These are phyloP conservation scores for Drosophila histrio DNA, from an alignment of 2,888 invertebrate genomes.

Conservation along the genomic window DNA sequence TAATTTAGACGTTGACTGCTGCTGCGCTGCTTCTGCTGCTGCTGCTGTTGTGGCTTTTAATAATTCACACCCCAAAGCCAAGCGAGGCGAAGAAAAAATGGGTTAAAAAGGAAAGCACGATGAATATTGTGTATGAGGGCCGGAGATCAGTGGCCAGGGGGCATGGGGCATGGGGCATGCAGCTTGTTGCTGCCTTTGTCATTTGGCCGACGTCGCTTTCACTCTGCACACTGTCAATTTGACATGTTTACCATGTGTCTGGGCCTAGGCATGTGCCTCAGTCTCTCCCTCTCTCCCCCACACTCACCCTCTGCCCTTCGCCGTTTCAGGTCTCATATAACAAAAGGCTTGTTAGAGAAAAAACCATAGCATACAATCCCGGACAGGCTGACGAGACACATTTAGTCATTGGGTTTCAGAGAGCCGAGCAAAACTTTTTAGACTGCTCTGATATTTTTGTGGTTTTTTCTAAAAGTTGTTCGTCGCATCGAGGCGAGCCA, in stretches of 20 bases:
- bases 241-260: conserved; percentile 81
- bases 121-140: conserved; percentile 11
- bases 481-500: conserved; percentile 6
- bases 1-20: conserved; percentile 68
- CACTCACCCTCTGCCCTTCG: not conserved
- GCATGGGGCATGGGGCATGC: conserved; percentile 17
- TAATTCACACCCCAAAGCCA: conserved; percentile 72
- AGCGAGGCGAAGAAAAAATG: conserved; percentile 58
- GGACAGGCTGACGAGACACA: conserved; percentile 30
- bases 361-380: conserved; percentile 35
- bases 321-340: conserved; percentile 53
- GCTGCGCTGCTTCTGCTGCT: conserved; percentile 4
- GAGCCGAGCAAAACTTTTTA: conserved; percentile 43
- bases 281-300: not conserved
- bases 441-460: conserved; percentile 48
- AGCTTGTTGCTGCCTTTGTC: conserved; percentile 59
- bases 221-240: conserved; percentile 75
- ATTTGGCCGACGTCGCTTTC: conserved; percentile 70
- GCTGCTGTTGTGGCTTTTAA: conserved; percentile 66
- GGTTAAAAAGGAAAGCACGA: conserved; percentile 61
- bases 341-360: conserved; percentile 64
- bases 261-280: conserved; percentile 42
- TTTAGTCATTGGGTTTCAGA: conserved; percentile 37
- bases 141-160: conserved; percentile 11
- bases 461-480: conserved; percentile 36